Base-by-base conservation (phyloP, 92 coral and sea anemone genomes). In the Chrysogorgia sp. region DNA sequence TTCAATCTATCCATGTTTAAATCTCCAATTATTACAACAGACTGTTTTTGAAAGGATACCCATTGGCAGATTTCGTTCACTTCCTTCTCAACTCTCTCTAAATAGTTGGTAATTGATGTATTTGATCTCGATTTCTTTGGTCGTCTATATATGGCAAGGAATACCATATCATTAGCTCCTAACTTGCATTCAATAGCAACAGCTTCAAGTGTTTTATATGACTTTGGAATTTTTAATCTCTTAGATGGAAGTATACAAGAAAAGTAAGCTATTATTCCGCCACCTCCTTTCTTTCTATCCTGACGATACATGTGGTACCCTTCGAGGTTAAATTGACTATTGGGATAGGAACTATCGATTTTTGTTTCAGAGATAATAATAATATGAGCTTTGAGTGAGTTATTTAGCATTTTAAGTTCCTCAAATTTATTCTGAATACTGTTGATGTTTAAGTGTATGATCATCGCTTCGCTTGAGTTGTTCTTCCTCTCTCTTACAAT, bases 371-470 rank as follows among this genome's bases (percentile, higher is more conserved):
- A 25, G n/a, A 78, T 61, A 26, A 78, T 35, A n/a, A 43, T 29
- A 15, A 78, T 78, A 74, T 78, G 74, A 78, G 62, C 5, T 12
- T 4, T 37, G n/a, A n/a, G n/a, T 37, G 5, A 4, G 6, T 37
- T 37, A 12, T 37, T 37, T 59, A 78, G 62, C 20, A 62, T 58
- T 41, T 40, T 29, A 2, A 78, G 74, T 32, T 78, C 83, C 15
- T 78, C 63, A 40, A 62, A 34, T 50, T 78, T 78, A 35, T 63
- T 26, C 9, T 34, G 57, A 29, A 78, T 41, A 24, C 40, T 34
- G 35, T 78, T 78, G 31, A 78, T 43, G 76, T 78, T 78, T 33
- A 78, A n/a, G 69, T 78, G 50, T n/a, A n/a, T n/a, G 71, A 60
- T 60, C 10, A 41, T 78, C 47, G 61, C 62, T 40, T 61, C 24